Percentiles rank a stretch among this genome's conserved stretches.
Evolutionary conservation across 2,888 invertebrate species (phyloP).

Genomic region (Carabus problematicus): DNA sequence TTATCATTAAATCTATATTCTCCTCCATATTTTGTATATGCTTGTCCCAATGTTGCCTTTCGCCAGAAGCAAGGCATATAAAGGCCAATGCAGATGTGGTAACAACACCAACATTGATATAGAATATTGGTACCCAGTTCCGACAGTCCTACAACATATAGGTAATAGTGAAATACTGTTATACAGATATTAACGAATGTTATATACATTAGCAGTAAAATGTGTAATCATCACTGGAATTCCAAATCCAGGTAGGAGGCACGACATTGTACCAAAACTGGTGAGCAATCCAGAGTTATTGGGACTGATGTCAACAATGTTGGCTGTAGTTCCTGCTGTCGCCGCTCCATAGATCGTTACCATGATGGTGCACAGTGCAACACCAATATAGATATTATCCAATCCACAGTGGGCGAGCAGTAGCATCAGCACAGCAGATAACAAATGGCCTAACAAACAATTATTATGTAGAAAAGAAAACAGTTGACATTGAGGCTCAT

Average conservation of each 20-base stretch:
- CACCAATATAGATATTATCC: constrained; percentile 38
- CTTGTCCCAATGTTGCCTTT: constrained; percentile 52
- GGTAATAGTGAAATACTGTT: too few relatives aligned
- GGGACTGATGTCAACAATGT: constrained; percentile 44
- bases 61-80: constrained; percentile 51
- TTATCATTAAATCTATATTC: constrained; percentile 5
- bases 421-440: constrained; percentile 44
- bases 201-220: constrained; percentile 45
- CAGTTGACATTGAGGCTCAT: background rate
- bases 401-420: constrained; percentile 39
- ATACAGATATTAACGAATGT: too few relatives aligned
- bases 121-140: constrained; percentile 51
- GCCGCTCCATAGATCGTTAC: constrained; percentile 45
- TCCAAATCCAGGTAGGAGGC: constrained; percentile 51
- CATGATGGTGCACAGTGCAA: constrained; percentile 37
- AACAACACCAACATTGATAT: constrained; percentile 49
- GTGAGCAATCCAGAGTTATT: constrained; percentile 46
- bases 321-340: constrained; percentile 47
- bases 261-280: constrained; percentile 51
- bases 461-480: constrained; percentile 20
- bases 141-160: constrained; percentile 43
- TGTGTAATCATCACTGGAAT: constrained; percentile 49
- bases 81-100: constrained; percentile 49
- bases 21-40: constrained; percentile 10
- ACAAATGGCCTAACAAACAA: constrained; percentile 43